Evolutionary conservation across 2,113 vertebrate species (phyloP).

Genomic region (Puffinus mauretanicus): DNA sequence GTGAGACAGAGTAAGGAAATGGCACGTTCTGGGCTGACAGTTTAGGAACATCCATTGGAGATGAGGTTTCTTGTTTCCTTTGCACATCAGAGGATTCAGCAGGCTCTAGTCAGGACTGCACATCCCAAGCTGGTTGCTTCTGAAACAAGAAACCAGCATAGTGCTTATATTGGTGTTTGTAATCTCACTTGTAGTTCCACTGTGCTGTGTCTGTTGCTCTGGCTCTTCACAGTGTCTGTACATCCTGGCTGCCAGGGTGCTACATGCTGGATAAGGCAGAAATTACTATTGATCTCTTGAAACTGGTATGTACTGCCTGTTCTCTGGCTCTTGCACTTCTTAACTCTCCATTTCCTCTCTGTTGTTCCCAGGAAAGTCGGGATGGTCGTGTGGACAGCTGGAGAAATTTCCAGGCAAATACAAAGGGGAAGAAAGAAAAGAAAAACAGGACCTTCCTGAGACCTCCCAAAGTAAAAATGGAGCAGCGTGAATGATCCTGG

Average conservation of each 20-base stretch:
- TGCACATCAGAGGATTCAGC: background rate
- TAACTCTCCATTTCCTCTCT: background rate
- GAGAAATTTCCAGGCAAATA: conserved; percentile 95
- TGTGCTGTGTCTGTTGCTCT: background rate
- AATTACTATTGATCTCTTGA: background rate
- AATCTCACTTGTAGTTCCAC: background rate
- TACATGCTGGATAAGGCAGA: background rate
- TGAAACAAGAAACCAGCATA: background rate
- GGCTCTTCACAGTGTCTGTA: background rate
- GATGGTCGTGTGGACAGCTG: conserved; percentile 98
- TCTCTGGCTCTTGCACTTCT: background rate
- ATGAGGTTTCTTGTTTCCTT: background rate
- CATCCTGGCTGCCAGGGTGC: background rate
- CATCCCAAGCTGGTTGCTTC: background rate
- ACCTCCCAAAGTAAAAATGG: conserved; percentile 99
- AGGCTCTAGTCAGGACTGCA: background rate
- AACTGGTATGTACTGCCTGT: background rate
- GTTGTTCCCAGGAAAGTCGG: conserved; percentile 84
- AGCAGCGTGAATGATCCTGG: conserved; percentile 83
- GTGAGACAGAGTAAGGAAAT: background rate
- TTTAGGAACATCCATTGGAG: background rate
- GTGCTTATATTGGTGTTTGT: background rate
- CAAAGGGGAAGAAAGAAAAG: conserved; percentile 93
- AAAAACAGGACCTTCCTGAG: conserved; percentile 96
- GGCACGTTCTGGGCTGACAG: background rate